Percentiles rank a stretch among this genome's conserved stretches.
Conservation (phyloP, 92 coral and sea anemone species). For the Bergia puertoricense region DNA sequence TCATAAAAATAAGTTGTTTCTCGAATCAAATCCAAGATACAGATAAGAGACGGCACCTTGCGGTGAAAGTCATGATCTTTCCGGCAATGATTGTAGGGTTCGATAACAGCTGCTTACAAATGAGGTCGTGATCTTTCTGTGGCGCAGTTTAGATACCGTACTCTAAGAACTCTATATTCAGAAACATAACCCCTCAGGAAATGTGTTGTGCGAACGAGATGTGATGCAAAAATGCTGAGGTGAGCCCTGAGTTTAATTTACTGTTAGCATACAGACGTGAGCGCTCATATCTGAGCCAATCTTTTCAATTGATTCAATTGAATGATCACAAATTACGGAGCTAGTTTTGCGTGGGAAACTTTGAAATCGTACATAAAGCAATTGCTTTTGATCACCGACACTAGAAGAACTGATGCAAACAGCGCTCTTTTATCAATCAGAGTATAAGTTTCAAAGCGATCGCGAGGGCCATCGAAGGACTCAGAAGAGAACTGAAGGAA, state of each 20-base stretch:
- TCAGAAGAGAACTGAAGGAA: neutral
- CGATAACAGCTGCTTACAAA: neutral
- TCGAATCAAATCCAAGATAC: neutral
- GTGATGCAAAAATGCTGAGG: neutral
- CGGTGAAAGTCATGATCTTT: neutral
- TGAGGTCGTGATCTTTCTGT: constrained; percentile 22
- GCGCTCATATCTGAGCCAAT: neutral
- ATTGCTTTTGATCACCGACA: neutral
- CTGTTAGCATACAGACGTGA: neutral
- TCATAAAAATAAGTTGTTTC: neutral
- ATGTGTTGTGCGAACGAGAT: neutral
- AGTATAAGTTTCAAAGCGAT: neutral
- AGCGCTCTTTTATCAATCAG: neutral
- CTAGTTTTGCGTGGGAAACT: neutral
- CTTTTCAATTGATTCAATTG: neutral
- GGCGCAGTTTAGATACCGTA: neutral
- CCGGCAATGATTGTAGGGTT: constrained; percentile 9
- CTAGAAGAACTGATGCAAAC: neutral
- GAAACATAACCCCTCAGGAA: neutral
- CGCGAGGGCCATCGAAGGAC: neutral
- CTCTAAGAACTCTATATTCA: neutral
- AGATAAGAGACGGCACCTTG: neutral
- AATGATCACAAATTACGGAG: neutral
- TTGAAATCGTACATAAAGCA: neutral
- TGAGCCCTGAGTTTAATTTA: neutral